Percentiles rank a stretch among this genome's conserved stretches.
Conservation (phyloP, 2,113 vertebrate genomes). For the Odocoileus virginianus region DNA sequence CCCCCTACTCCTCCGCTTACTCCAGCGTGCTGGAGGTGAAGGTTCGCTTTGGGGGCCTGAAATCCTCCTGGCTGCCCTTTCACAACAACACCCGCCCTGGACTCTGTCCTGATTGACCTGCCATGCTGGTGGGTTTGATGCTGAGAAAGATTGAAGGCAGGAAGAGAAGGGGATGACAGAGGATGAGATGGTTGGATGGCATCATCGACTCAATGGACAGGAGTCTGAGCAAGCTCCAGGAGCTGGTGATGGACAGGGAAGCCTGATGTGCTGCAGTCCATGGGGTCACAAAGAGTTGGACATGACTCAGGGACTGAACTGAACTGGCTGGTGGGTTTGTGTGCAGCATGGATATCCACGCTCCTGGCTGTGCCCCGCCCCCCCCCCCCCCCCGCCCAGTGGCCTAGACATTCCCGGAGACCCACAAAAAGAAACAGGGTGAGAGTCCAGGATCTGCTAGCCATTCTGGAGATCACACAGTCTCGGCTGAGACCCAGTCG, state of each 20-base stretch:
- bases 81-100: not conserved
- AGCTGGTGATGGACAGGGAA: not conserved
- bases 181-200: not conserved
- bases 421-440: not conserved
- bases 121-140: not conserved
- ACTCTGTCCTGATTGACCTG: not conserved
- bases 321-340: not conserved
- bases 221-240: not conserved
- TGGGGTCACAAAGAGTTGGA: not conserved
- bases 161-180: not conserved
- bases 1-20: not conserved
- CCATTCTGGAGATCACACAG: not conserved
- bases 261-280: not conserved
- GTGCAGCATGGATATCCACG: fast-evolving
- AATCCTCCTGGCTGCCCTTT: not conserved
- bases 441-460: not conserved
- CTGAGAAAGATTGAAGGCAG: not conserved
- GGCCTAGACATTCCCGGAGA: not conserved
- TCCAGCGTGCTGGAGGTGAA: not conserved
- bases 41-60: not conserved
- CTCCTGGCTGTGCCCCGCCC: not conserved
- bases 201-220: not conserved
- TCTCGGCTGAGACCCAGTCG: not conserved
- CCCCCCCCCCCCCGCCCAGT: no score
- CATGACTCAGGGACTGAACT: not conserved